These are phyloP conservation scores for Oostethus manadensis DNA, from an alignment of 2,113 vertebrate species.

Conservation along the genomic window DNA sequence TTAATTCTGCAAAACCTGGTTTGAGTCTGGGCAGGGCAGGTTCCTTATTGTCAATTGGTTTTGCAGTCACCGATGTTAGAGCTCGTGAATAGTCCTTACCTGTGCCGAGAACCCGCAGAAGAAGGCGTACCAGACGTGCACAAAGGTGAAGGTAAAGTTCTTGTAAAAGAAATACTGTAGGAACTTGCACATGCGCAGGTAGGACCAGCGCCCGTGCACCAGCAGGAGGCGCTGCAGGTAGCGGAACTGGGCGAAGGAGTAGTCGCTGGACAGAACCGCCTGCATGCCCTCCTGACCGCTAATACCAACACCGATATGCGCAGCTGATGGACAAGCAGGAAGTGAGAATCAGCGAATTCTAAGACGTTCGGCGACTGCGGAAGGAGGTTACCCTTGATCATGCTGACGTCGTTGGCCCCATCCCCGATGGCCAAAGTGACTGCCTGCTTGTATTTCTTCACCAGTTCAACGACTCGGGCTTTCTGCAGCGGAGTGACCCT, in stretches of 20 bases:
- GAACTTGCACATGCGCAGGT: conserved; percentile 95
- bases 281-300: conserved; percentile 94
- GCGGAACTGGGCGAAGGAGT: conserved; percentile 87
- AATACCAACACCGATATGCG: conserved; percentile 92
- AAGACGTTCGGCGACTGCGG: neutral
- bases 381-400: conserved; percentile 84
- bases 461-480: conserved; percentile 90
- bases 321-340: conserved; percentile 65
- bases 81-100: conserved; percentile 61
- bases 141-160: conserved; percentile 93
- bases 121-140: conserved; percentile 98
- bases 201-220: conserved; percentile 94
- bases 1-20: too few species aligned
- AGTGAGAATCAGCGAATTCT: neutral
- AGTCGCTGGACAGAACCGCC: conserved; percentile 89
- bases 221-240: conserved; percentile 91
- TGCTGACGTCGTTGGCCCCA: conserved; percentile 92
- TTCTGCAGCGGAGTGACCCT: conserved; percentile 93
- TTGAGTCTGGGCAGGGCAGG: too few species aligned
- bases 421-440: conserved; percentile 92
- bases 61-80: too few species aligned
- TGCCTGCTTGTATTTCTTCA: conserved; percentile 88
- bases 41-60: too few species aligned
- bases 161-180: conserved; percentile 95
- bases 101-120: conserved; percentile 95